Evolutionary conservation across 2,113 vertebrate genomes (phyloP).

Genomic region (Sula dactylatra): DNA sequence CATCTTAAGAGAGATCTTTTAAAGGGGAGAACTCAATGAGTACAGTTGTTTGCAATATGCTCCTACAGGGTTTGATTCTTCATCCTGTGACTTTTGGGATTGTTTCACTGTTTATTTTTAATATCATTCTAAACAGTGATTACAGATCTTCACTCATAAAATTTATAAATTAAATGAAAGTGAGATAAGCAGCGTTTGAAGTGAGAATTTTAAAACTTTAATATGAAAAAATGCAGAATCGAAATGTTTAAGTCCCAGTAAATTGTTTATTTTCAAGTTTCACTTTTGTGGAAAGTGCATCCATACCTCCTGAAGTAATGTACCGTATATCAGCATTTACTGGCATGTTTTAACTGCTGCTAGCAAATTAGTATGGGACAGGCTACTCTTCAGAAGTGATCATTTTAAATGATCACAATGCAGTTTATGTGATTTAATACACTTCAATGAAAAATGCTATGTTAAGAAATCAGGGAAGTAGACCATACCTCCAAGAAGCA

Average conservation of each 20-base stretch:
- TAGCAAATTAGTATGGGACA: background rate
- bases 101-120: background rate
- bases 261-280: background rate
- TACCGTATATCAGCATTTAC: background rate
- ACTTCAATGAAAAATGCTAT: background rate
- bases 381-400: background rate
- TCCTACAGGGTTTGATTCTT: background rate
- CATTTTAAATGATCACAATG: background rate
- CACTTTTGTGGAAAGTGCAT: background rate
- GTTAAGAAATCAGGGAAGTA: background rate
- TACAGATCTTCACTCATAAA: background rate
- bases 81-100: background rate
- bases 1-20: background rate
- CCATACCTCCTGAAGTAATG: background rate
- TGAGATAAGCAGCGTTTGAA: background rate
- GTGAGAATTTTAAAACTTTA: background rate
- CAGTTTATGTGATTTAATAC: background rate
- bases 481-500: background rate
- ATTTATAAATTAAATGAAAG: background rate
- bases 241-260: background rate
- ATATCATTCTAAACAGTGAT: background rate
- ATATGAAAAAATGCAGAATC: accelerated
- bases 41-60: background rate
- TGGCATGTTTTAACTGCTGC: background rate
- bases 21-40: background rate